Evolutionary conservation across 2,113 vertebrate genomes (phyloP).

Genomic region (Hassar affinis): DNA sequence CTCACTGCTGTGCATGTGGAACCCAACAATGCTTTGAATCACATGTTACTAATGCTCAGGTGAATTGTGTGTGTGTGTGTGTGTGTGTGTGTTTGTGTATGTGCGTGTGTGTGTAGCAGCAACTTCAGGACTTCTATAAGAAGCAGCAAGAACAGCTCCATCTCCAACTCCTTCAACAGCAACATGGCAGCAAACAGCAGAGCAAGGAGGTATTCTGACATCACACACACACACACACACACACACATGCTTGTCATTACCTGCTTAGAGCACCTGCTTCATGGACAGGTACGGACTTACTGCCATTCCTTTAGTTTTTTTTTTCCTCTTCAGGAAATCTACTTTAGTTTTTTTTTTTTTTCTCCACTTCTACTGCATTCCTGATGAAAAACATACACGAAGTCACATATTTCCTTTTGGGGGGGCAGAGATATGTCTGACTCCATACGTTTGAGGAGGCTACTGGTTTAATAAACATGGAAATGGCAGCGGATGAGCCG

Average conservation of each 20-base stretch:
- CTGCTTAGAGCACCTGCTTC: conserved; percentile 39
- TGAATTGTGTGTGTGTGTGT: conserved; percentile 17
- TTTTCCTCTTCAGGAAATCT: not conserved
- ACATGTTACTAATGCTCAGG: not conserved
- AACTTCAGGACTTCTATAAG: conserved; percentile 99
- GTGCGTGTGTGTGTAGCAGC: conserved; percentile 83
- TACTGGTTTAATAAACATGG: conserved; percentile 94
- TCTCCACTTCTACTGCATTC: not conserved
- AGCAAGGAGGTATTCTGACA: conserved; percentile 94
- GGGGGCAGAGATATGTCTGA: conserved; percentile 67
- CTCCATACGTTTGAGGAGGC: conserved; percentile 88
- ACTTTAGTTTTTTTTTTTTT: not conserved
- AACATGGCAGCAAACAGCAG: conserved; percentile 98
- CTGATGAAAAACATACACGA: not conserved
- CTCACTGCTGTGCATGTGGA: not conserved
- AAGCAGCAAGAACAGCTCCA: conserved; percentile 99
- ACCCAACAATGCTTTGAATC: not conserved
- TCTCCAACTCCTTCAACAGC: conserved; percentile 97
- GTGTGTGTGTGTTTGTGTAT: conserved; percentile 35
- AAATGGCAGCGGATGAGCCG: conserved; percentile 90
- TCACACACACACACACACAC: conserved; percentile 54
- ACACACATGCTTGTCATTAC: conserved; percentile 29
- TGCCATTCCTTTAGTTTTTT: not conserved
- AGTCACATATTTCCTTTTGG: conserved; percentile 31
- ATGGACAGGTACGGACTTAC: not conserved